Evolutionary conservation across 1,140 invertebrate species (phyloP).

Genomic region (Scaptomyza montana): DNA sequence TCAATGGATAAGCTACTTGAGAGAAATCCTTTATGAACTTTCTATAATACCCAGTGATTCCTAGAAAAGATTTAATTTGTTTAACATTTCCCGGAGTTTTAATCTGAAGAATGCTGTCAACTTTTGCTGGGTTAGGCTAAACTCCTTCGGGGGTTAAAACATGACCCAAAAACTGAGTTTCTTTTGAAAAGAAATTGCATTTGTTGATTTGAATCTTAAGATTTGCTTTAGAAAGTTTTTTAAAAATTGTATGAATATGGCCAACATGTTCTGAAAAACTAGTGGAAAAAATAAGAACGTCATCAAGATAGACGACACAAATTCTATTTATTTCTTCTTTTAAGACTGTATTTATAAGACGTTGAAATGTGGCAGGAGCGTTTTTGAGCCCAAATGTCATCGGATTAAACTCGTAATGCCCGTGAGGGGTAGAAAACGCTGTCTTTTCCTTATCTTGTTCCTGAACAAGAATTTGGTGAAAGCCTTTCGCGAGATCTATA

Average conservation of each 20-base stretch:
- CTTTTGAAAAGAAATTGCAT: slow-evolving; percentile 65
- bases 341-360: slow-evolving; percentile 81
- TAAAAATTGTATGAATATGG: too few relatives aligned
- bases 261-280: too few relatives aligned
- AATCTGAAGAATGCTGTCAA: slow-evolving; percentile 40
- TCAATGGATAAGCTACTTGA: slow-evolving; percentile 45
- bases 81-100: slow-evolving; percentile 47
- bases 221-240: slow-evolving; percentile 57
- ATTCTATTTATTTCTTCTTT: slow-evolving; percentile 55
- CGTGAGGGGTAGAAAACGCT: slow-evolving; percentile 37
- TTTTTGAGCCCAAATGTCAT: slow-evolving; percentile 84
- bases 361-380: slow-evolving; percentile 83
- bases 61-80: too few relatives aligned
- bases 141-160: slow-evolving; percentile 51
- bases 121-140: slow-evolving; percentile 53
- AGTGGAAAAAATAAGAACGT: too few relatives aligned
- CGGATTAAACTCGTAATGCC: slow-evolving; percentile 46
- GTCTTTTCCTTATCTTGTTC: slow-evolving; percentile 40
- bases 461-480: slow-evolving; percentile 69
- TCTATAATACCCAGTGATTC: too few relatives aligned
- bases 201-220: slow-evolving; percentile 66
- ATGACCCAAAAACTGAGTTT: slow-evolving; percentile 74
- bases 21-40: slow-evolving; percentile 35
- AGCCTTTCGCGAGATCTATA: slow-evolving; percentile 78
- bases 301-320: slow-evolving; percentile 76